Evolutionary conservation across 2,113 vertebrate species (phyloP).

Genomic region (Dolichotis patagonum): DNA sequence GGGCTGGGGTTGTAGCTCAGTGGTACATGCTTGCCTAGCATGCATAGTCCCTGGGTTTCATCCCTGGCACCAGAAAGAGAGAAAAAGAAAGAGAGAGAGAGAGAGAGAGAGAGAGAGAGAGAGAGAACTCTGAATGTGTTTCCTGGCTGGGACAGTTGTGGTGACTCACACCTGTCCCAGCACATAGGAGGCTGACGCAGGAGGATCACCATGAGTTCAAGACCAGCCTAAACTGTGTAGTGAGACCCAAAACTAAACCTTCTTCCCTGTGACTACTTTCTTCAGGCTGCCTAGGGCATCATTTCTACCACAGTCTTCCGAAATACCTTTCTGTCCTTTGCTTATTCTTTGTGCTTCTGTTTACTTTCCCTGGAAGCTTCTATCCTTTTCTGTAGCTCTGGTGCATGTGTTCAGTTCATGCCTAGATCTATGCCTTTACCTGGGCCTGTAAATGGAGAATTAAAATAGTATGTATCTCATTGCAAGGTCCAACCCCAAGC

Average conservation of each 20-base stretch:
- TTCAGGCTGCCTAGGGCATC: background rate
- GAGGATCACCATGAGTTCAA: background rate
- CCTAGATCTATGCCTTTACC: background rate
- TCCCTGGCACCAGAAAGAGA: background rate
- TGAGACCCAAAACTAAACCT: background rate
- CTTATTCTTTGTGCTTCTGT: background rate
- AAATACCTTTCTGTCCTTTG: slow-evolving; percentile 7
- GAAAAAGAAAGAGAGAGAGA: background rate
- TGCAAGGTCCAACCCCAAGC: background rate
- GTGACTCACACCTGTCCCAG: background rate
- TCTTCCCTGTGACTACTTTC: background rate
- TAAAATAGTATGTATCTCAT: background rate
- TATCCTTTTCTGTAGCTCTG: background rate
- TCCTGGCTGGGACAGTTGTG: background rate
- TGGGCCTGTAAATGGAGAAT: background rate
- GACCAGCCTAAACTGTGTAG: background rate
- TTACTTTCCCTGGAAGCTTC: slow-evolving; percentile 2
- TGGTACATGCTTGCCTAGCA: too few species aligned
- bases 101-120: background rate
- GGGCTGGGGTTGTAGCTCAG: too few species aligned
- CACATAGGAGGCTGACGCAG: background rate
- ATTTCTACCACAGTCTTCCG: background rate
- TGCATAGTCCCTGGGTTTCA: background rate
- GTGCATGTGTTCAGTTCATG: background rate
- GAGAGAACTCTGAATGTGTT: background rate